Base-by-base conservation (phyloP, 1,140 invertebrate genomes). In the Campodea augens region DNA sequence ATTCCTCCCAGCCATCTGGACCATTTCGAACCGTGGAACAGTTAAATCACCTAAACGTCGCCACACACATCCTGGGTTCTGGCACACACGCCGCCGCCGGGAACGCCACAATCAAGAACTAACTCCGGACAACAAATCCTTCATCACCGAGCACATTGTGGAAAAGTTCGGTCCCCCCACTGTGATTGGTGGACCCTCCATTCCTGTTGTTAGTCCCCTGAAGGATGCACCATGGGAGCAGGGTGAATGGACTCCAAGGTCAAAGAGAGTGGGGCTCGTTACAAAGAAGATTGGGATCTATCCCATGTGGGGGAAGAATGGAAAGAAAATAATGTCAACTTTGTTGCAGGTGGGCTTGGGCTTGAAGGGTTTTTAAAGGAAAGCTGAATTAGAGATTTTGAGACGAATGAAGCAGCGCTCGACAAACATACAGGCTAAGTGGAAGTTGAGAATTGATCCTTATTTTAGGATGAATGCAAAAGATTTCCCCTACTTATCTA, bases 201-300 rank as follows among this genome's bases (percentile, higher is more conserved):
- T 60, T 50, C 57, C 59, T 22, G 70, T 52, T 23, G 52, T 61
- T 29, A 68, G 63, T 54, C 68, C 67, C 23, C 53, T 77, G n/a
- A 75, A 71, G 60, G 58, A 69, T 37, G 68, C 72, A 49, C 64
- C 72, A 19, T 52, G 62, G 41, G 53, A 57, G 38, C 54, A 64
- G 54, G 62, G 64, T 13, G 59, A 74, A 54, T 92, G 84, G 81
- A 65, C 60, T 12, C 62, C 65, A 38, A 57, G 57, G 2, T 71
- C 75, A 4, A 65, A 68, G 48, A 69, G 93, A 56, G 73, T 74
- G 48, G 95, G 95, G 37, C 57, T 97, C 1, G 79, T 98, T 58
- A 90, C 81, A 0, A 71, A 78, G 43, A 98, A 98, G 68, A 83
- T 98, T 58, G 95, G 95, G 25, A 66, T 82, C 43, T 79, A 92